Percentiles rank a stretch among this genome's conserved stretches.
These are phyloP conservation scores for Achlya flavicornis DNA, from an alignment of 2,888 invertebrate genomes.

Conservation along the genomic window DNA sequence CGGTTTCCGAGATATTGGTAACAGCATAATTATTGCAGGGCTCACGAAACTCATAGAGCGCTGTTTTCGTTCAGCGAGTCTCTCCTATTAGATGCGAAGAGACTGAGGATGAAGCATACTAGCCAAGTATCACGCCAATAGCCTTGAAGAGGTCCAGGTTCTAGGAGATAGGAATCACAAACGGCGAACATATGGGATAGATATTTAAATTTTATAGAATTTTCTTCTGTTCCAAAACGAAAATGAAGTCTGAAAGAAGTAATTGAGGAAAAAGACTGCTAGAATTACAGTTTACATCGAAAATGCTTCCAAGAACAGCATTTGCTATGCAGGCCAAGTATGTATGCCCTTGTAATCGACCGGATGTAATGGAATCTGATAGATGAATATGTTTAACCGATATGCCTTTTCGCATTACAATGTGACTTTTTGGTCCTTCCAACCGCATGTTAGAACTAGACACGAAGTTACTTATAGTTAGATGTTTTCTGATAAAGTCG, in stretches of 20 bases:
- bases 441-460: not conserved
- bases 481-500: not conserved
- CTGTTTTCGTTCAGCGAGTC: no score
- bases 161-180: no score
- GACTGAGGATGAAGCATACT: no score
- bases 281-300: not conserved
- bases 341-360: conserved; percentile 7
- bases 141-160: no score
- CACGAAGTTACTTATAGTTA: not conserved
- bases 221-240: no score
- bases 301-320: not conserved
- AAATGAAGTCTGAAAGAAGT: no score
- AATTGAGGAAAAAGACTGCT: not conserved
- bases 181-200: no score
- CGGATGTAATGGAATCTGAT: conserved; percentile 12
- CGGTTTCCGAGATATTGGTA: not conserved
- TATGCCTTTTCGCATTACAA: not conserved
- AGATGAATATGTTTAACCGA: conserved; percentile 7
- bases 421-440: conserved; percentile 9
- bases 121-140: no score
- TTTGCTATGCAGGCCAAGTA: not conserved
- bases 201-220: no score
- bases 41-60: no score
- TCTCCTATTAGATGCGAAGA: no score
- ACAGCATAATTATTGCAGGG: not conserved